Base-by-base conservation (phyloP, 2,888 invertebrate genomes). In the Cryptophagus acutangulus region DNA sequence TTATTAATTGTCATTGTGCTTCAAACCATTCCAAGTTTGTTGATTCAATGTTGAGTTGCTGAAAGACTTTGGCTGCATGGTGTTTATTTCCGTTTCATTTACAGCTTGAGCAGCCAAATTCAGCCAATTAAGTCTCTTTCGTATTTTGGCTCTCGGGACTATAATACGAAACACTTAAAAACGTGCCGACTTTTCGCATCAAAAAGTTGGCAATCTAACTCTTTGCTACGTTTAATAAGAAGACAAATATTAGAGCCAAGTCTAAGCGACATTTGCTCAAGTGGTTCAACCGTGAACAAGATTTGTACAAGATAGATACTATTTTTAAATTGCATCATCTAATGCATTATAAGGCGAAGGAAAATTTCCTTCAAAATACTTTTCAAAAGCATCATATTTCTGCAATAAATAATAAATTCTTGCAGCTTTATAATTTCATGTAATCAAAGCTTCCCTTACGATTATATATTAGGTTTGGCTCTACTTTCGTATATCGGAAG, bases 251-350 rank as follows among this genome's bases (percentile, higher is more conserved):
- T 35, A 30, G 15, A 41, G 29, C 43, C 42, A 26, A 45, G 45
- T 33, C 34, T 36, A 26, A 20, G 41, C 31, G 39, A 48, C 50
- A 46, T 48, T 48, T 13, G n/a, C 40, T 47, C 39, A 39, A 47
- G 51, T 39, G 48, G 45, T 36, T 45, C 34, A 36, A 43, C 40
- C 33, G 12, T 26, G 26, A 26, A 26, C 33, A 20, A 35, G 39
- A 46, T 37, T 41, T 26, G 37, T 28, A 36, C 41, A 37, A 36
- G 43, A 51, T 47, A n/a, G n/a, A n/a, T n/a, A n/a, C n/a, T n/a
- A 47, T 51, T 49, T 49, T 46, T 42, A 52, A 47, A 51, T 45
- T 48, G 47, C 47, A 46, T 44, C 48, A 45, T 49, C 45, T 36
- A 40, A 41, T 50, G 43, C 46, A 46, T n/a, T n/a, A n/a, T n/a